Evolutionary conservation across 1,140 invertebrate genomes (phyloP).

Genomic region (Trachelipus rathkii): DNA sequence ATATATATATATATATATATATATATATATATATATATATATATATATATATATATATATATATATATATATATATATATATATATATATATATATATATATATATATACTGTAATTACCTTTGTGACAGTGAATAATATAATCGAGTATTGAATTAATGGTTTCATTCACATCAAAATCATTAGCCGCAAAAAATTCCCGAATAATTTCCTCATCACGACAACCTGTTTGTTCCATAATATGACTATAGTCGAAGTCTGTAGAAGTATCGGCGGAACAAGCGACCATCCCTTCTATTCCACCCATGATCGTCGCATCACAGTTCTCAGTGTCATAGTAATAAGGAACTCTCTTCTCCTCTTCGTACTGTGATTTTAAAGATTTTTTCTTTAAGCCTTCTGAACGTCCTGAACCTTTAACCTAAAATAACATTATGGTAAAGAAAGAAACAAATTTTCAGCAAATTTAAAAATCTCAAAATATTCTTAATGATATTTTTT

Average conservation of each 20-base stretch:
- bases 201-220: neutral
- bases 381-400: neutral
- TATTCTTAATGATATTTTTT: too few species aligned
- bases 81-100: neutral
- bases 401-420: neutral
- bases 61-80: conserved; percentile 12
- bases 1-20: neutral
- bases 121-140: neutral
- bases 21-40: conserved; percentile 19
- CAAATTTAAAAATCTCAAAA: too few species aligned
- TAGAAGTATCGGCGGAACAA: neutral
- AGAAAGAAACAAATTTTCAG: too few species aligned
- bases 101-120: neutral
- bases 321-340: neutral
- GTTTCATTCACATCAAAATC: neutral
- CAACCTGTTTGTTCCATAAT: neutral
- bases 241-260: neutral
- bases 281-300: neutral
- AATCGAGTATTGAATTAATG: neutral
- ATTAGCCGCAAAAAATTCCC: neutral
- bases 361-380: neutral
- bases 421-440: neutral
- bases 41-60: conserved; percentile 20
- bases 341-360: neutral
- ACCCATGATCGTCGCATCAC: neutral